Base-by-base conservation (phyloP, 64 coral and sea anemone species). In the Platygyra sinensis region DNA sequence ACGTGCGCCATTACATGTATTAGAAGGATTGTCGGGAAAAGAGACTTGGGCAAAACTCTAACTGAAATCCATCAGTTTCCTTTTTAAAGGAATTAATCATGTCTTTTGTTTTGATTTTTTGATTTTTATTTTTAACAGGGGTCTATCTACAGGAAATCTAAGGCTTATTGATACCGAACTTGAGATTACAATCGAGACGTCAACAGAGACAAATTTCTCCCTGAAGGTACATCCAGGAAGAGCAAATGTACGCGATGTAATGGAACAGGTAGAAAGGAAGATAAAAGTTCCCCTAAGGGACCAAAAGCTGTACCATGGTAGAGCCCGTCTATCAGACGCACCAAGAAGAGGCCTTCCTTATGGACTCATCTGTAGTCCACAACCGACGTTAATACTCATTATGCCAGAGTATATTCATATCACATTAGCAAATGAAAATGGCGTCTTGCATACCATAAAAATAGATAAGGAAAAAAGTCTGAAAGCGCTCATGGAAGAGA, bases 381-480 rank as follows among this genome's bases (percentile, higher is more conserved):
- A 67, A 0, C 80, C 60, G 5, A 67, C 80, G 80, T 83, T 10
- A 3, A 9, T 67, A 31, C 32, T 46, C 4, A 65, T 65, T 67
- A 18, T 83, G 16, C 80, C 80, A 10, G 80, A 83, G 8, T 83
- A 83, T 57, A 83, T 83, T 30, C 27, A 46, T 22, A 15, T 83
- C 62, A 67, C 80, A 13, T 33, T 83, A 8, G 80, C 67, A 38
- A 32, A 83, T 15, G 2, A 36, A 18, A n/a, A 22, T 42, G 80
- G 80, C 8, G 80, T 64, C 8, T 22, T 6, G 5, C 19, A 31
- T 8, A 46, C 19, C 18, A 12, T 83, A 8, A 83, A 67, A 62
- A 67, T 67, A 67, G 80, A 83, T 42, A 83, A 83, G 42, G 62
- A 39, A 67, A 83, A 83, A 29, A 63, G 10, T 2, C 33, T 83